phyloP scores from a whole-genome alignment of 2,888 invertebrate genomes.

The Troilus luridus region DNA sequence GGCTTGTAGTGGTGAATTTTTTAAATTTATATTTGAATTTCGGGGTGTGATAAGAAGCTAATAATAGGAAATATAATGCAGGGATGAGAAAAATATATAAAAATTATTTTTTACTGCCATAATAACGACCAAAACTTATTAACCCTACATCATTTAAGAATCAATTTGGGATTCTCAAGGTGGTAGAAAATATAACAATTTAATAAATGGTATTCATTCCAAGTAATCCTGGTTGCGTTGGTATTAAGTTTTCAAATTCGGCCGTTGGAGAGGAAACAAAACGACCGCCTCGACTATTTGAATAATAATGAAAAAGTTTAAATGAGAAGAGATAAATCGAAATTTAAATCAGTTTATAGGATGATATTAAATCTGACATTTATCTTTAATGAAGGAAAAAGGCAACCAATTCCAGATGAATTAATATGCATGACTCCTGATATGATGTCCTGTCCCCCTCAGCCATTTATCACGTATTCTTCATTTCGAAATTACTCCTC shows the following conservation, averaged over 20 bases:
- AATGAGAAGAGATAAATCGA: constrained; percentile 48
- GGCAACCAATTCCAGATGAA: neutral
- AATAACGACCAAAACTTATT: no score
- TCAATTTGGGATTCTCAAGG: neutral
- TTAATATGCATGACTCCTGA: constrained; percentile 40
- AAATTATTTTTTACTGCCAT: no score
- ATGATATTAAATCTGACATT: constrained; percentile 49
- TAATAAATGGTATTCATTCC: neutral
- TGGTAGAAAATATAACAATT: neutral
- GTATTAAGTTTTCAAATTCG: neutral
- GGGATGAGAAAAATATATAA: no score
- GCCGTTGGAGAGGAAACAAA: neutral
- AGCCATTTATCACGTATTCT: constrained; percentile 37
- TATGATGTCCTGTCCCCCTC: constrained; percentile 12
- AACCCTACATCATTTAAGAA: no score
- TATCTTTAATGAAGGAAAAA: constrained; percentile 41
- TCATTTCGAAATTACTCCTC: constrained; percentile 34
- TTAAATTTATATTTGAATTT: no score
- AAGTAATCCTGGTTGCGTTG: neutral
- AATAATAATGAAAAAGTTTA: constrained; percentile 46
- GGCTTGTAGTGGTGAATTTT: no score
- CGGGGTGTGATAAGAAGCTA: no score
- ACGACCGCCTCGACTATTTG: neutral
- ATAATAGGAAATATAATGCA: no score
- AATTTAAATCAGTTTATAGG: constrained; percentile 48